These are phyloP conservation scores for Pimephales promelas DNA, from an alignment of 2,113 vertebrate species.

Conservation along the genomic window DNA sequence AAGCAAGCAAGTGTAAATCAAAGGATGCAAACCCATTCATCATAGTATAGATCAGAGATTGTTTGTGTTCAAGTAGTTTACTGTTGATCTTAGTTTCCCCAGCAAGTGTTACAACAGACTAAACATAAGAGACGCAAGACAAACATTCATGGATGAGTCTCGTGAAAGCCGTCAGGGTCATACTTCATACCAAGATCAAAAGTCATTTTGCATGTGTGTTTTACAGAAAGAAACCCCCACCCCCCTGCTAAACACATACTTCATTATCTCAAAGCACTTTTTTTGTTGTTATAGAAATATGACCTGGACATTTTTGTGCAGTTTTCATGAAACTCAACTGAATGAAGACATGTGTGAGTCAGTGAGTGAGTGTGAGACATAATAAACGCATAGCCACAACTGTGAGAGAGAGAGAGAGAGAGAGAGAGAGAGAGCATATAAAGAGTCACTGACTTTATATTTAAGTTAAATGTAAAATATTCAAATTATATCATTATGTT, in stretches of 20 bases:
- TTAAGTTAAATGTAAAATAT: not conserved
- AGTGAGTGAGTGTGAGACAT: slow-evolving; percentile 12
- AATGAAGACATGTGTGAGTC: slow-evolving; percentile 15
- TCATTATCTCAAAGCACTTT: too few relatives aligned
- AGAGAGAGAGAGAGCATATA: not conserved
- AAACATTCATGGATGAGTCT: slow-evolving; percentile 4
- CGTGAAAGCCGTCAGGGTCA: not conserved
- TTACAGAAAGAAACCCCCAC: not conserved
- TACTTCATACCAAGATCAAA: not conserved
- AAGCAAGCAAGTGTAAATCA: not conserved
- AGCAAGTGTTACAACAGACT: not conserved
- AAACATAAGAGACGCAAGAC: not conserved
- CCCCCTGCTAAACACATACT: too few relatives aligned
- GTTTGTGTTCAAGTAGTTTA: not conserved
- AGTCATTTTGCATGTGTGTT: not conserved
- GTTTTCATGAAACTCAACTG: not conserved
- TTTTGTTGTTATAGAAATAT: not conserved
- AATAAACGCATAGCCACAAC: not conserved
- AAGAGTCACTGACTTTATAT: not conserved
- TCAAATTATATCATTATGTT: not conserved
- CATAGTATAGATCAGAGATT: not conserved
- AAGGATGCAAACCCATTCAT: not conserved
- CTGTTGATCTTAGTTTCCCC: not conserved
- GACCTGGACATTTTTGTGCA: too few relatives aligned
- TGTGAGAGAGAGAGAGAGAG: not conserved